Evolutionary conservation across 2,113 vertebrate species (phyloP), one percentile per base, ranked within the genome.

Genomic region (Pseudorectes ferrugineus): DNA sequence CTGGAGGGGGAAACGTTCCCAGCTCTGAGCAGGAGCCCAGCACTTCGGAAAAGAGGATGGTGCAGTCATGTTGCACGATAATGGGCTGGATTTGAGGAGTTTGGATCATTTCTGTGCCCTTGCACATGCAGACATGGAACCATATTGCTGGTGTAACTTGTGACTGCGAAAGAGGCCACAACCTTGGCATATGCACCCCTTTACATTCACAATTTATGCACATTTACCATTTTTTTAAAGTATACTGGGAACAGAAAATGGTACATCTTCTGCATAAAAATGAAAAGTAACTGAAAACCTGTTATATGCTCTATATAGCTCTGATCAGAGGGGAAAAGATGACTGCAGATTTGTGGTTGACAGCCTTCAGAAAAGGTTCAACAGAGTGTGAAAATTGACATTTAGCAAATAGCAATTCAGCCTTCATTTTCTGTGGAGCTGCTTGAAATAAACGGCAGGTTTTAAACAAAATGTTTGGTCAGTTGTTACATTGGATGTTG

Each of bases 341-440:
- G 61, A 84, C 83, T 85, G 38, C 61, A 76, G 81, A 87, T 90
- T 93, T 84, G 54, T 85, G 57, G 55, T 67, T 96, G 92, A 93
- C 95, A 93, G 89, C 85, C 87, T 86, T 90, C 48, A 94, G 93
- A 95, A 93, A 96, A 95, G 75, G 80, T 89, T 96, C 95, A 92
- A 28, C 82, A 90, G 88, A 93, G 92, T 96, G 85, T 94, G 91
- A 96, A 96, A 96, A 94, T n/a, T 92, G 89, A 96, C 86, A 81
- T 96, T 95, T 91, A 94, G 75, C 91, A 85, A 92, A 86, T 29
- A 92, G 57, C 67, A 89, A 38, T 89, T 87, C 93, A 81, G 70
- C 62, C 59, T 93, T 88, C 63, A 20, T 63, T 70, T 94, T 93
- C 78, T 35, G 38, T 46, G 48, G 88, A 62, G 80, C 46, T 70